Conservation (phyloP, 2,888 invertebrate genomes). For the Elegia similella region DNA sequence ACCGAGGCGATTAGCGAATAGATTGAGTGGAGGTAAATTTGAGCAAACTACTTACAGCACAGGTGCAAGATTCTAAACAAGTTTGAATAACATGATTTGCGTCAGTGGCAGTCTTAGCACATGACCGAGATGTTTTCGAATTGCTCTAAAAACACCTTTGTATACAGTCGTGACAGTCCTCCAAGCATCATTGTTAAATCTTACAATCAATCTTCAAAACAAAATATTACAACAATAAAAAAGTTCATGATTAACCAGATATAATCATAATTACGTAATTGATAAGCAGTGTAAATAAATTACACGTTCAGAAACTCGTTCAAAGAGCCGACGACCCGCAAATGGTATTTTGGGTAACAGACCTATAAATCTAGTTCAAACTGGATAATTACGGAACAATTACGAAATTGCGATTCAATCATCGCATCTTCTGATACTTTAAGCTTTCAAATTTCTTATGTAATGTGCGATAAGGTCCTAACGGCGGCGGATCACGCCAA, state of each 20-base stretch:
- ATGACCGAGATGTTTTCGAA: too few relatives aligned
- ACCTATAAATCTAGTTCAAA: slow-evolving; percentile 50
- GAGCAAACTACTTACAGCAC: too few relatives aligned
- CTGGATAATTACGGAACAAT: slow-evolving; percentile 54
- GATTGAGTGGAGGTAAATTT: too few relatives aligned
- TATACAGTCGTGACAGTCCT: not conserved
- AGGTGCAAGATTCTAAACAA: too few relatives aligned
- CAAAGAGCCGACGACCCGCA: slow-evolving; percentile 27
- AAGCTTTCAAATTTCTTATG: slow-evolving; percentile 52
- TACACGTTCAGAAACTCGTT: slow-evolving; percentile 28
- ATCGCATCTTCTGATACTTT: slow-evolving; percentile 35
- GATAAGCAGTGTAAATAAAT: slow-evolving; percentile 28
- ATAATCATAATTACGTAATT: slow-evolving; percentile 40
- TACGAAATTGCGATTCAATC: slow-evolving; percentile 54
- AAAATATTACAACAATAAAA: not conserved
- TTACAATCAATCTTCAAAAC: not conserved
- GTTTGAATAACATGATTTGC: too few relatives aligned
- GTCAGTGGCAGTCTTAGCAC: too few relatives aligned
- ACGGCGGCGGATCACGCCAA: slow-evolving; percentile 35
- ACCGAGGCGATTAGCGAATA: too few relatives aligned
- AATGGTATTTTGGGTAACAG: slow-evolving; percentile 49
- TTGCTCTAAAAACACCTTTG: not conserved
- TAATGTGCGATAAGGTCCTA: slow-evolving; percentile 43
- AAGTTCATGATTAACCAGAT: slow-evolving; percentile 4
- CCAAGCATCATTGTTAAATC: not conserved